A percentile compares a stretch with the other conserved stretches of the same genome.
These are phyloP conservation scores for Drosophila ohnishii DNA, from an alignment of 1,140 invertebrate genomes.

Conservation along the genomic window DNA sequence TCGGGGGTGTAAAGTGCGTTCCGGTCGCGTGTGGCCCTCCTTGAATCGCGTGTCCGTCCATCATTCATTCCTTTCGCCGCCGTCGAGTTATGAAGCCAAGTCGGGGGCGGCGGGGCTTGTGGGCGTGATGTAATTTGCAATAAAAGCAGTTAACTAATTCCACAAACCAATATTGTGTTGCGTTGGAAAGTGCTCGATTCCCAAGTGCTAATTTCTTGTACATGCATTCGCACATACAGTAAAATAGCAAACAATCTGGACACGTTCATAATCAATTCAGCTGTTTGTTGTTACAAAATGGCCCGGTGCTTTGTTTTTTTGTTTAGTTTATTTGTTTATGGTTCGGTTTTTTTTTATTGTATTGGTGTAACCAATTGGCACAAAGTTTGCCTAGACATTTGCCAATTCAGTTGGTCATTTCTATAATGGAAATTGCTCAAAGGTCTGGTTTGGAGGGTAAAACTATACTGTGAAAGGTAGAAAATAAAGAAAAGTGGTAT, in stretches of 20 bases:
- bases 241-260: conserved; percentile 31
- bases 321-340: conserved; percentile 20
- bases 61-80: conserved; percentile 23
- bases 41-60: conserved; percentile 59
- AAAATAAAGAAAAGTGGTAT: neutral
- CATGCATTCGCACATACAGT: conserved; percentile 33
- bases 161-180: conserved; percentile 47
- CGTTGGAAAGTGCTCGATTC: conserved; percentile 21
- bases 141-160: conserved; percentile 75
- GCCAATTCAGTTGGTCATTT: conserved; percentile 25
- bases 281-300: conserved; percentile 72
- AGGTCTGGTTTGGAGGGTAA: neutral
- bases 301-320: conserved; percentile 23
- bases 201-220: conserved; percentile 69
- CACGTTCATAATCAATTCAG: conserved; percentile 68
- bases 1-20: conserved; percentile 62
- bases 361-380: conserved; percentile 39
- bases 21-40: conserved; percentile 67
- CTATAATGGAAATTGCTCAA: conserved; percentile 18
- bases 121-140: conserved; percentile 79
- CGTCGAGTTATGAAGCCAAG: conserved; percentile 11
- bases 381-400: conserved; percentile 58
- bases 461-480: neutral
- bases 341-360: conserved; percentile 13
- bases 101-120: conserved; percentile 15